Percentiles rank a stretch among this genome's conserved stretches.
These are phyloP conservation scores for Lepilemur ruficaudatus DNA, from an alignment of 2,797 vertebrate genomes.

Conservation along the genomic window DNA sequence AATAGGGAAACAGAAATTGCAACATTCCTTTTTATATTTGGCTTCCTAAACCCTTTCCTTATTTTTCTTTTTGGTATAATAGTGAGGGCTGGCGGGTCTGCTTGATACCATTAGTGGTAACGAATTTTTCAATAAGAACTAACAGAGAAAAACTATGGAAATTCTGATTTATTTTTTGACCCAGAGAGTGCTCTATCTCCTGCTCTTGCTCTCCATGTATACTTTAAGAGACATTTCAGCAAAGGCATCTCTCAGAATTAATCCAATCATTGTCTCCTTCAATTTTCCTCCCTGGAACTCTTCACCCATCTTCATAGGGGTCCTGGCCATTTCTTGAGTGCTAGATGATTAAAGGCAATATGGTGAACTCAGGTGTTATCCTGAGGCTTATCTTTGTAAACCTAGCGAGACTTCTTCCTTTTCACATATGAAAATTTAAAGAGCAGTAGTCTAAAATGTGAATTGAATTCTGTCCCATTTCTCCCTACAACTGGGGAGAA, in stretches of 20 bases:
- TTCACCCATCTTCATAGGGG: background rate
- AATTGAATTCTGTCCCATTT: background rate
- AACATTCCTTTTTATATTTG: background rate
- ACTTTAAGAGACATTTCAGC: conserved; percentile 47
- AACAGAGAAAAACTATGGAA: conserved; percentile 36
- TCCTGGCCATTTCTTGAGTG: background rate
- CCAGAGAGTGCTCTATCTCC: background rate
- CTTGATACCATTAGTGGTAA: conserved; percentile 13
- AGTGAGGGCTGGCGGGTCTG: conserved; percentile 9
- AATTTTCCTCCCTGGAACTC: background rate
- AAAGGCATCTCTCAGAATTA: conserved; percentile 28
- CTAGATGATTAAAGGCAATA: background rate
- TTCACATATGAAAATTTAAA: background rate
- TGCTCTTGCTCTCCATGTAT: background rate
- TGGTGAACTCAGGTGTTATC: background rate
- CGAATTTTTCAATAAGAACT: conserved; percentile 60
- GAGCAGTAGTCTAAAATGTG: background rate
- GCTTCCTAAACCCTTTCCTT: conserved; percentile 2
- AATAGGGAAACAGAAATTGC: conserved; percentile 17
- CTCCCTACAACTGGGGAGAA: background rate
- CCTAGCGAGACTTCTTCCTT: background rate
- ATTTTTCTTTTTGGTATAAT: conserved; percentile 16
- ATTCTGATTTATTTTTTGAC: conserved; percentile 35
- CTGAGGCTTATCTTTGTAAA: background rate
- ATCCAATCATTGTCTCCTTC: conserved; percentile 16